Evolutionary conservation across 2,888 invertebrate species (phyloP), one percentile per base, ranked within the genome.

Genomic region (Drosophila aldrichi): DNA sequence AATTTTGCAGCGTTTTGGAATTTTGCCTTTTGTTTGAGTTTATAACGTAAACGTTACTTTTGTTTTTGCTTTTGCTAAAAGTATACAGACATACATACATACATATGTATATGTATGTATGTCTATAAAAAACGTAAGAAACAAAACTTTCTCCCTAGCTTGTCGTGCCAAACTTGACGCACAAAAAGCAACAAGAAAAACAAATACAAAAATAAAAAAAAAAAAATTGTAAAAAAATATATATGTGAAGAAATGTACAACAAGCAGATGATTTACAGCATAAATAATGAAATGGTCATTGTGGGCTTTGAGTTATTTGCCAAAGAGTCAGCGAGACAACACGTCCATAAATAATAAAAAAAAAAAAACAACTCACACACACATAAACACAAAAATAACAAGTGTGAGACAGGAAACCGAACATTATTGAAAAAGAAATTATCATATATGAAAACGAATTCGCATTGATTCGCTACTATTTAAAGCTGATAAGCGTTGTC

Each of bases 261-360:
- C 81, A 83, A 87, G 81, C 89, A 70, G 83, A 83, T 85, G 88
- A 89, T 85, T 87, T 85, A 85, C 88, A 73, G 71, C 79, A 70
- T 65, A 76, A 84, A 70, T 67, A 77, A 74, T 70, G 69, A 85
- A 82, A 71, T 80, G 74, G 71, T 82, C 82, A 85, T 79, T 76
- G 73, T 69, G 68, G 72, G 54, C 60, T 70, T 75, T 51, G 55
- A 87, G 68, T 87, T 89, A 84, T 84, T 85, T 84, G 87, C 77
- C 56, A 60, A 78, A 72, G 74, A 67, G 46, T 59, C 60, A 68
- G 41, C 22, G 10, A 68, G 29, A 57, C 48, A 49, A 20, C 43
- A 54, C 52, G 55, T 51, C 32, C 44, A 62, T 29, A 49, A 63
- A 32, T 54, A 49, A 20, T 2, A 14, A 18, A 20, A 38, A 46